These are phyloP conservation scores for Gallinago undulata DNA, from an alignment of 2,113 vertebrate species.

Conservation along the genomic window DNA sequence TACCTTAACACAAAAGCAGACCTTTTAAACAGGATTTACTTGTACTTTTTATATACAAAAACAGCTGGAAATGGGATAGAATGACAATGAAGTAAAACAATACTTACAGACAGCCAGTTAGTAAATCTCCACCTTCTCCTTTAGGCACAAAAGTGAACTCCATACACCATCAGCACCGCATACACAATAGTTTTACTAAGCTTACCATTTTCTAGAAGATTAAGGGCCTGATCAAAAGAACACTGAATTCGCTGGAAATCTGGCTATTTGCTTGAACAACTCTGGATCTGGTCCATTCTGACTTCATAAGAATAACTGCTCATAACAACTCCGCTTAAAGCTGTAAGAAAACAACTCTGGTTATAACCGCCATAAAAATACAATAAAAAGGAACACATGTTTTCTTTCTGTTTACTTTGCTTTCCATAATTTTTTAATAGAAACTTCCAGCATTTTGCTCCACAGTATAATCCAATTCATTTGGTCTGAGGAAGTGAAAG, in stretches of 20 bases:
- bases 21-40: constrained; percentile 32
- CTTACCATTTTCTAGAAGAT: neutral
- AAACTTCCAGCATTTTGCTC: neutral
- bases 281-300: neutral
- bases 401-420: neutral
- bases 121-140: constrained; percentile 12
- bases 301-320: neutral
- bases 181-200: neutral
- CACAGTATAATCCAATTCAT: neutral
- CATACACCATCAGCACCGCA: neutral
- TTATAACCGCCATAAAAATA: constrained; percentile 15
- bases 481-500: neutral
- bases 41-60: neutral
- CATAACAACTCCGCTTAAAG: constrained; percentile 15
- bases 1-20: constrained; percentile 25
- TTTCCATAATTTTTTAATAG: neutral
- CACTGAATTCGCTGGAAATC: constrained; percentile 9
- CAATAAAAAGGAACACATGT: neutral
- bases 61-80: constrained; percentile 28
- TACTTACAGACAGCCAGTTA: neutral
- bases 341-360: constrained; percentile 7
- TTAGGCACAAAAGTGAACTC: neutral
- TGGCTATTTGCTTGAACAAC: neutral
- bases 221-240: constrained; percentile 20
- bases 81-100: constrained; percentile 46